Evolutionary conservation across 2,113 vertebrate species (phyloP).

Genomic region (Tachysurus vachellii): DNA sequence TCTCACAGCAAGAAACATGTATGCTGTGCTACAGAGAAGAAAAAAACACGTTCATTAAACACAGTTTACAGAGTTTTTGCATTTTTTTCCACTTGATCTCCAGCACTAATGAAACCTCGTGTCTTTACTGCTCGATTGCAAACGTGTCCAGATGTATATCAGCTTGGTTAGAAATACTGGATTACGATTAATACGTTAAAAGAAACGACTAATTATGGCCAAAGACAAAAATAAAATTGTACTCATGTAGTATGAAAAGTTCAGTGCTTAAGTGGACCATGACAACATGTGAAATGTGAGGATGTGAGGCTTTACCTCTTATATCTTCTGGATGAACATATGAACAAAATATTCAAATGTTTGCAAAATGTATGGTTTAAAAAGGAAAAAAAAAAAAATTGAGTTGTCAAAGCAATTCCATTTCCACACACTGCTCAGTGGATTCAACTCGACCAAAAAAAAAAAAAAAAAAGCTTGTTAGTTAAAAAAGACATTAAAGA

Average conservation of each 20-base stretch:
- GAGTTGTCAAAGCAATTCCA: background rate
- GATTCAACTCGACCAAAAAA: background rate
- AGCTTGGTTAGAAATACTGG: background rate
- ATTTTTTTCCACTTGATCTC: background rate
- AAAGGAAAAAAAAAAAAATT: background rate
- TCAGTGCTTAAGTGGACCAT: background rate
- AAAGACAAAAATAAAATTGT: background rate
- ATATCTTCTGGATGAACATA: too few species aligned
- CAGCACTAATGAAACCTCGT: background rate
- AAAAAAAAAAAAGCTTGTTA: background rate
- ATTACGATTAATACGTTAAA: background rate
- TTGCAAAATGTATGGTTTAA: background rate
- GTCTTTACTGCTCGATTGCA: background rate
- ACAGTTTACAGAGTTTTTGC: background rate
- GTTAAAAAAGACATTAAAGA: background rate
- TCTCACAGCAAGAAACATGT: background rate
- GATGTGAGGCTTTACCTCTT: background rate
- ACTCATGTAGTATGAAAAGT: background rate
- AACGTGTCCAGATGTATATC: background rate
- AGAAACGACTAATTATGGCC: background rate
- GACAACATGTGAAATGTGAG: background rate
- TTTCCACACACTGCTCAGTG: background rate
- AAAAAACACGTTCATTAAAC: background rate
- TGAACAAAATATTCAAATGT: background rate
- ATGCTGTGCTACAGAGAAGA: background rate